A percentile compares a stretch with the other conserved stretches of the same genome.
Conservation (phyloP, 2,113 vertebrate species). For the Trinectes maculatus region DNA sequence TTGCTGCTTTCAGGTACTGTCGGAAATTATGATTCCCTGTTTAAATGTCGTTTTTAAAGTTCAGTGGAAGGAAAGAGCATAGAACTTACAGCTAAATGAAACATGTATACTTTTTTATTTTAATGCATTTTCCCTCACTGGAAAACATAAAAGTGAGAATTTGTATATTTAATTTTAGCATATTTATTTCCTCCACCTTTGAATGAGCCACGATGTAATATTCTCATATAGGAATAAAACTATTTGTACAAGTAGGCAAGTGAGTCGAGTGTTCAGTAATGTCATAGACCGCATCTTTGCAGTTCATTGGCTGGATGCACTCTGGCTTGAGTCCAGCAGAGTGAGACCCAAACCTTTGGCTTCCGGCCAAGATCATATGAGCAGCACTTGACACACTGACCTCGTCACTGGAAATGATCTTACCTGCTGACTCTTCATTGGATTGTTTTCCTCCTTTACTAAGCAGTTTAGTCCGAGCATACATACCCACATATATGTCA, state of each 20-base stretch:
- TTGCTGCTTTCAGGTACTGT: conserved; percentile 24
- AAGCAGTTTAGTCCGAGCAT: not conserved
- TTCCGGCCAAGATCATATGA: conserved; percentile 11
- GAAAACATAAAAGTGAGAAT: no score
- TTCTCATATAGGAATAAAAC: no score
- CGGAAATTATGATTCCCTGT: not conserved
- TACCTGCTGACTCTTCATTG: conserved; percentile 16
- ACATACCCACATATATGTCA: not conserved
- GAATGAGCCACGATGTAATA: no score
- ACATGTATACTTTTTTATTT: no score
- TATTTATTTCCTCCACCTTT: not conserved
- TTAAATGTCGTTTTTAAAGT: no score
- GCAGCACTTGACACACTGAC: not conserved
- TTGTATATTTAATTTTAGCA: no score
- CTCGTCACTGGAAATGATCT: not conserved
- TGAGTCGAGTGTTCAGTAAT: no score
- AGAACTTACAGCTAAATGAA: no score
- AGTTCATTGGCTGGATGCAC: not conserved
- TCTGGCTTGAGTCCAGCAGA: conserved; percentile 7
- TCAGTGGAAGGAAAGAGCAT: not conserved
- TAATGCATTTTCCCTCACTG: no score
- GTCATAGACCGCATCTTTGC: not conserved
- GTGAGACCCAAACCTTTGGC: conserved; percentile 6
- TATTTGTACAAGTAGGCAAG: no score
- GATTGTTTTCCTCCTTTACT: not conserved